Percentiles rank a stretch among this genome's conserved stretches.
These are phyloP conservation scores for Microchirus variegatus DNA, from an alignment of 2,797 vertebrate genomes.

Conservation along the genomic window DNA sequence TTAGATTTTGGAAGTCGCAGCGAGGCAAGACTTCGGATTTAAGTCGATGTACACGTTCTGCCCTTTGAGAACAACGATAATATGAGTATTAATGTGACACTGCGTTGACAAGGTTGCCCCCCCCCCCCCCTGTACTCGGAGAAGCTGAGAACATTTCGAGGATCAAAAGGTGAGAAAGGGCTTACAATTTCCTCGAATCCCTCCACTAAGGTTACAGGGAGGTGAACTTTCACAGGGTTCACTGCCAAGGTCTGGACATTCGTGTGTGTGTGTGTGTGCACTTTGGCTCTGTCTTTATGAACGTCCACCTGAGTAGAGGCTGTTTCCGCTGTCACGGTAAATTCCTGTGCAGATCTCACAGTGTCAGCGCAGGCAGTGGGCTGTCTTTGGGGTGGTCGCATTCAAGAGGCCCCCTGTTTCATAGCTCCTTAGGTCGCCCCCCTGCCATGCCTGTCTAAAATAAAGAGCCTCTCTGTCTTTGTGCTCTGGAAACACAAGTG, in stretches of 20 bases:
- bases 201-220: conserved; percentile 63
- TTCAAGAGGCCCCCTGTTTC: conserved; percentile 66
- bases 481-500: conserved; percentile 54
- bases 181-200: conserved; percentile 60
- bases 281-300: conserved; percentile 53
- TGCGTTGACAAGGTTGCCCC: conserved; percentile 53
- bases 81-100: conserved; percentile 56
- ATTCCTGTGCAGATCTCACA: conserved; percentile 70
- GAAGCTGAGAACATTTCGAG: conserved; percentile 56
- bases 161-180: conserved; percentile 71
- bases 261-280: conserved; percentile 21
- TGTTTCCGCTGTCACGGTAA: conserved; percentile 77
- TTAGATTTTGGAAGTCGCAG: conserved; percentile 18
- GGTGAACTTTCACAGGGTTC: conserved; percentile 69
- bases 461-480: conserved; percentile 74
- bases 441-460: conserved; percentile 61
- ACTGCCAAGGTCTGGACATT: conserved; percentile 58
- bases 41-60: conserved; percentile 21
- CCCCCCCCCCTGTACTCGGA: conserved; percentile 11
- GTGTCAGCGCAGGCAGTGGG: conserved; percentile 60
- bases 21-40: conserved; percentile 2
- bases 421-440: conserved; percentile 56
- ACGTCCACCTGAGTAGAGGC: conserved; percentile 74
- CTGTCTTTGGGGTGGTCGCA: conserved; percentile 71
- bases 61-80: conserved; percentile 47